Percentiles rank a stretch among this genome's conserved stretches.
These are phyloP conservation scores for Pseudomyrmex gracilis DNA, from an alignment of 1,140 invertebrate genomes.

Conservation along the genomic window DNA sequence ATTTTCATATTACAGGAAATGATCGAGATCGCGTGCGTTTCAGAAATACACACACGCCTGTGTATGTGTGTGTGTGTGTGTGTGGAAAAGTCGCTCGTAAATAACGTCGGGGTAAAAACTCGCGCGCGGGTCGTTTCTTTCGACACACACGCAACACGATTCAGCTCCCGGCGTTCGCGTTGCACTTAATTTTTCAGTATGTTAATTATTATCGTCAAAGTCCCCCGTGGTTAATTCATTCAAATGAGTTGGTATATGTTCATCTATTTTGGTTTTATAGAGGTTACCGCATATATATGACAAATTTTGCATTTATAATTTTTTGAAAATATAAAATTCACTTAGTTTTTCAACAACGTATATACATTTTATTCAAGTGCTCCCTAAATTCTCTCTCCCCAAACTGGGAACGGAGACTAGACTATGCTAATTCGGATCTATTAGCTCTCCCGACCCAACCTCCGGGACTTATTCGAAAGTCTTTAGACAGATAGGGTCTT, in stretches of 20 bases:
- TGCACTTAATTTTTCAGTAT: no score
- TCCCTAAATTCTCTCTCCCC: neutral
- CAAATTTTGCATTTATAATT: neutral
- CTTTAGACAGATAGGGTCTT: slow-evolving; percentile 2
- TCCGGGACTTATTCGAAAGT: slow-evolving; percentile 16
- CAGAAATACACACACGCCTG: neutral
- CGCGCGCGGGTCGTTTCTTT: no score
- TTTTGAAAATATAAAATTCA: neutral
- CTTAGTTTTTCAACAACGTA: neutral
- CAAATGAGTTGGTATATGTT: no score
- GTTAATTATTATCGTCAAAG: no score
- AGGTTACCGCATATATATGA: neutral
- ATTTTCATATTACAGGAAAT: slow-evolving; percentile 33
- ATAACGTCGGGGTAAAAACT: neutral
- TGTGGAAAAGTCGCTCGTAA: neutral
- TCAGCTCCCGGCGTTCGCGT: no score
- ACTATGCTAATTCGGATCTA: slow-evolving; percentile 24
- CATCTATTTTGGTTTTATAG: no score
- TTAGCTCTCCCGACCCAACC: neutral
- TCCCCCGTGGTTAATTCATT: no score
- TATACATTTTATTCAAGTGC: neutral
- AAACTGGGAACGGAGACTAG: neutral
- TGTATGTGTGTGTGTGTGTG: no score
- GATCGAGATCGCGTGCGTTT: neutral
- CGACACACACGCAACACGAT: no score